Percentiles rank a stretch among this genome's conserved stretches.
phyloP scores from a whole-genome alignment of 2,888 invertebrate genomes.

The Lamellibrachia satsuma region DNA sequence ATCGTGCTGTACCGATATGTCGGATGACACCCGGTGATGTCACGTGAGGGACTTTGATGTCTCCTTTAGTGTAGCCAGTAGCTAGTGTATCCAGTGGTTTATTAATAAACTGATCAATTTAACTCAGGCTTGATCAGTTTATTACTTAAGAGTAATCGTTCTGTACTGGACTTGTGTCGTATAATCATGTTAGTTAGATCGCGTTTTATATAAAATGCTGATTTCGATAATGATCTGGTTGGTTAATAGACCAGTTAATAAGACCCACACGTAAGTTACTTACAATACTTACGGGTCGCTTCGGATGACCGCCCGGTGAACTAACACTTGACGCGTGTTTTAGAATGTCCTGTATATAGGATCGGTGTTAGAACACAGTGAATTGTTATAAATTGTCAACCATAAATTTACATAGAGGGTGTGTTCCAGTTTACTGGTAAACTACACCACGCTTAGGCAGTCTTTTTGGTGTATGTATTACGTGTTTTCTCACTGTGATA shows the following conservation, averaged over 20 bases:
- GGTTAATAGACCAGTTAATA: not conserved
- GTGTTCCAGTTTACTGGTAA: not conserved
- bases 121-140: not conserved
- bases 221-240: not conserved
- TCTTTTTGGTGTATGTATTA: not conserved
- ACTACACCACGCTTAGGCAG: not conserved
- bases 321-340: not conserved
- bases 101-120: not conserved
- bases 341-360: not conserved
- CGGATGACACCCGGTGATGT: not conserved
- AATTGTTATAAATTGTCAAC: not conserved
- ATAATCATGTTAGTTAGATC: not conserved
- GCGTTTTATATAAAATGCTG: not conserved
- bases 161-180: not conserved
- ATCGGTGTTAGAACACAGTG: not conserved
- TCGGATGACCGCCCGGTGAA: not conserved
- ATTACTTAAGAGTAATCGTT: not conserved
- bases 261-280: not conserved
- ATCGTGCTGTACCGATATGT: not conserved
- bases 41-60: not conserved
- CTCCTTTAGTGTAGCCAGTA: not conserved
- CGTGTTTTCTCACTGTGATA: slow-evolving; percentile 3
- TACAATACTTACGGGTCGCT: not conserved
- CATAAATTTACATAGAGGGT: not conserved
- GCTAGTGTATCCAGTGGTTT: not conserved